A percentile compares a stretch with the other conserved stretches of the same genome.
Evolutionary conservation across 2,113 vertebrate genomes (phyloP).

Genomic region (Coryphaenoides rupestris): DNA sequence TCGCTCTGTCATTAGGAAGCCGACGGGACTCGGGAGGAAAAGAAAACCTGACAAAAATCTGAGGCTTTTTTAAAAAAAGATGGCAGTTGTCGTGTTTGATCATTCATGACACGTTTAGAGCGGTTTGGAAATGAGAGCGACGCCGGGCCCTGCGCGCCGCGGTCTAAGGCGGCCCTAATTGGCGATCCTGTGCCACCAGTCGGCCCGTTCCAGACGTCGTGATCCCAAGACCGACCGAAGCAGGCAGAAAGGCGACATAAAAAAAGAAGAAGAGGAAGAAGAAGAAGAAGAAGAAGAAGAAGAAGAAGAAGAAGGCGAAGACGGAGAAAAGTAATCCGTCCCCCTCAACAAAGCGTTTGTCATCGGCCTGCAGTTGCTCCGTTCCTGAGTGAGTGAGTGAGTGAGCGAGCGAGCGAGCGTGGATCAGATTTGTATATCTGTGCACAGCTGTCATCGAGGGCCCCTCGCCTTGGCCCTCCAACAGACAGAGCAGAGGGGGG

Average conservation of each 20-base stretch:
- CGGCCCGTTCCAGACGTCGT: slow-evolving; percentile 72
- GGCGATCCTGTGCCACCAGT: slow-evolving; percentile 68
- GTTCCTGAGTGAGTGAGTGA: no score
- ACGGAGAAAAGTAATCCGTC: background rate
- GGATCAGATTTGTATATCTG: slow-evolving; percentile 63
- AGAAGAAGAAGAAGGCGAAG: no score
- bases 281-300: slow-evolving; percentile 22
- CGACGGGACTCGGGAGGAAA: slow-evolving; percentile 66
- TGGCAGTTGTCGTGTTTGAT: slow-evolving; percentile 75
- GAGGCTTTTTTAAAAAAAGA: slow-evolving; percentile 62
- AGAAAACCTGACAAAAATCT: slow-evolving; percentile 71
- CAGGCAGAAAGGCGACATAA: no score
- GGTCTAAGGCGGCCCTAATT: slow-evolving; percentile 70
- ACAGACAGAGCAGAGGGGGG: slow-evolving; percentile 69
- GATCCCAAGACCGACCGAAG: slow-evolving; percentile 67
- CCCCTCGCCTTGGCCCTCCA: slow-evolving; percentile 65
- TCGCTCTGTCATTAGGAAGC: slow-evolving; percentile 70
- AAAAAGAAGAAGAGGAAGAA: background rate
- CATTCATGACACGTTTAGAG: slow-evolving; percentile 78
- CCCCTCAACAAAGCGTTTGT: slow-evolving; percentile 72
- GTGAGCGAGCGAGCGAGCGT: slow-evolving; percentile 52
- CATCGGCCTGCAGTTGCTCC: slow-evolving; percentile 71
- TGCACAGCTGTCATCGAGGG: slow-evolving; percentile 68
- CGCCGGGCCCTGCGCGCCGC: no score
- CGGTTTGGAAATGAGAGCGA: slow-evolving; percentile 75